Evolutionary conservation across 2,113 vertebrate species (phyloP).

Genomic region (Cephalopterus ornatus): DNA sequence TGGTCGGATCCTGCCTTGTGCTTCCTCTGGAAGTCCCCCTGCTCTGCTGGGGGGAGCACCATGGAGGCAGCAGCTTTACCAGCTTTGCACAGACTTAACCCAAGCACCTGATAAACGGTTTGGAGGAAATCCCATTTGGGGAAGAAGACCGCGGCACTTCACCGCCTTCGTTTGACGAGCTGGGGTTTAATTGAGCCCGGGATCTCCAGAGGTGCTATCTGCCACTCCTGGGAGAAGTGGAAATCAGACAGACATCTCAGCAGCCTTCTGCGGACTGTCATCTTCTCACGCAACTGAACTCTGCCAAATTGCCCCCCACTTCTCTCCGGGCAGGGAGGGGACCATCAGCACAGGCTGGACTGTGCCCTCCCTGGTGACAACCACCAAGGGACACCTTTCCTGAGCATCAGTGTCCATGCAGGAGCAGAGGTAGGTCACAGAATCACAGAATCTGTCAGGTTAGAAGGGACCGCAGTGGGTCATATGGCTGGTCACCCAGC

Average conservation of each 20-base stretch:
- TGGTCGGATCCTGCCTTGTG: neutral
- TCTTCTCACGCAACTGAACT: neutral
- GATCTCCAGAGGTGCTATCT: neutral
- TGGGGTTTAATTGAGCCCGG: neutral
- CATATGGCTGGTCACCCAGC: neutral
- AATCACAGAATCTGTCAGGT: neutral
- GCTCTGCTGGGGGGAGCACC: neutral
- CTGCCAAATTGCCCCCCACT: neutral
- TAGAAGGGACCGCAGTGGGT: neutral
- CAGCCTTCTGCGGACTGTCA: neutral
- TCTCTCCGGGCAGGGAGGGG: neutral
- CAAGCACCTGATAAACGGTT: neutral
- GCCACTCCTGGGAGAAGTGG: neutral
- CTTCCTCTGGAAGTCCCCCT: neutral
- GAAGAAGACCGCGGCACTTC: neutral
- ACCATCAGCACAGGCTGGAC: neutral
- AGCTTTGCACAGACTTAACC: neutral
- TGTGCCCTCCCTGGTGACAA: neutral
- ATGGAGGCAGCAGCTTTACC: neutral
- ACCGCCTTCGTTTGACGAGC: fast-evolving
- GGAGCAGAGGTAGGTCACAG: neutral
- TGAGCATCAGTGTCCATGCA: neutral
- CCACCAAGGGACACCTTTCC: neutral
- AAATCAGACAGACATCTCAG: neutral
- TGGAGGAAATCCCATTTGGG: neutral